Evolutionary conservation across 2,113 vertebrate genomes (phyloP), one percentile per base, ranked within the genome.

Genomic region (Cephalopterus ornatus): DNA sequence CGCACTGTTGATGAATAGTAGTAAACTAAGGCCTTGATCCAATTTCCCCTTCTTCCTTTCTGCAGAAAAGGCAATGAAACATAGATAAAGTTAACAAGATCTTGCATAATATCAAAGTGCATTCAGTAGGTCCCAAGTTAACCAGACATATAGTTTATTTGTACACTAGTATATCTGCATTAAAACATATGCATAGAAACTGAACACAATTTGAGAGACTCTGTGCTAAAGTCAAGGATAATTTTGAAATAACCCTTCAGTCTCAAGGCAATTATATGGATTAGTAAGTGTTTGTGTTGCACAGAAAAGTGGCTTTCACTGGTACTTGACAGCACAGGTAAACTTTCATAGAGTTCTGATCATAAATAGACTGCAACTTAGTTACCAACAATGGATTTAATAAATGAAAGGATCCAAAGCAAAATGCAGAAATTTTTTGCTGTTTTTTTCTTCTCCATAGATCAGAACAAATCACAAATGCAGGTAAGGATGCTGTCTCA

Each of bases 81-180:
- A 97, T 91, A 97, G 95, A 98, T 96, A 97, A 97, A 97, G 88
- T 97, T 98, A 98, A 97, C 92, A 97, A 97, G 96, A 98, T 96
- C 89, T 96, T 98, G 89, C 93, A 96, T 97, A 97, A 97, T 97
- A 97, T 97, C 92, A 96, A 98, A 97, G 96, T 89, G 55, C 63
- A 92, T 97, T 96, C 41, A 30, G 89, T 83, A 83, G 67, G 92
- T 92, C 96, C 96, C 97, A 90, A 91, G 96, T 87, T 92, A 95
- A 96, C 82, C 93, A 96, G 94, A 71, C 46, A 84, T 59, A 66
- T 21, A 74, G 91, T 91, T 96, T 96, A 91, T 89, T 95, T 93
- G 83, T 87, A 53, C 82, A 63, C 67, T 81, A 75, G 80, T 94
- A 95, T 80, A 53, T 86, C 92, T 96, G 95, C 83, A 80, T 93